phyloP scores from a whole-genome alignment of 64 coral and sea anemone genomes.

The Acropora tenuis region DNA sequence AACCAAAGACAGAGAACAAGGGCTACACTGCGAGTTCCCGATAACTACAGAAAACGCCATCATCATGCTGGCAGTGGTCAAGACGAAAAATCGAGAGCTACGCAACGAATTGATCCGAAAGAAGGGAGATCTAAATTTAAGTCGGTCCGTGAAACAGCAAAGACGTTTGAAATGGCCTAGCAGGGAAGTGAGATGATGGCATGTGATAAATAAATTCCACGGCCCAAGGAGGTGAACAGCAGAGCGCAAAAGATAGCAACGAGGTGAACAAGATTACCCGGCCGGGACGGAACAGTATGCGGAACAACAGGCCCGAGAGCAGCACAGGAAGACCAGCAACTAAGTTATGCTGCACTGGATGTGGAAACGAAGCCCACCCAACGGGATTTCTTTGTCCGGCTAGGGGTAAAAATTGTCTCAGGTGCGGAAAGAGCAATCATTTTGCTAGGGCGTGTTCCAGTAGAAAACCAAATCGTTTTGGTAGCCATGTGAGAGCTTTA shows the following conservation, averaged over 20 bases:
- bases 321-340: neutral
- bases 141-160: neutral
- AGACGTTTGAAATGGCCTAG: too few species aligned
- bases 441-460: conserved; percentile 13
- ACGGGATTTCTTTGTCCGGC: neutral
- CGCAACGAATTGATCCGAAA: neutral
- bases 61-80: conserved; percentile 40
- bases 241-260: neutral
- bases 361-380: conserved; percentile 8
- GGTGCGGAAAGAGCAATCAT: neutral
- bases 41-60: conserved; percentile 42
- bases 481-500: neutral
- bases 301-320: neutral
- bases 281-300: conserved; percentile 43
- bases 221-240: neutral
- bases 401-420: conserved; percentile 4
- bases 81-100: neutral
- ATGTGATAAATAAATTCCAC: neutral
- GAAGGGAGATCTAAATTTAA: neutral
- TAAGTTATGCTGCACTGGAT: conserved; percentile 8
- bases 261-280: neutral
- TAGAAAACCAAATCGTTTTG: neutral
- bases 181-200: neutral
- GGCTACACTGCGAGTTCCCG: conserved; percentile 40
- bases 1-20: conserved; percentile 44